Conservation (phyloP, 2,888 invertebrate species). For the Trissonchulus latispiculum region DNA sequence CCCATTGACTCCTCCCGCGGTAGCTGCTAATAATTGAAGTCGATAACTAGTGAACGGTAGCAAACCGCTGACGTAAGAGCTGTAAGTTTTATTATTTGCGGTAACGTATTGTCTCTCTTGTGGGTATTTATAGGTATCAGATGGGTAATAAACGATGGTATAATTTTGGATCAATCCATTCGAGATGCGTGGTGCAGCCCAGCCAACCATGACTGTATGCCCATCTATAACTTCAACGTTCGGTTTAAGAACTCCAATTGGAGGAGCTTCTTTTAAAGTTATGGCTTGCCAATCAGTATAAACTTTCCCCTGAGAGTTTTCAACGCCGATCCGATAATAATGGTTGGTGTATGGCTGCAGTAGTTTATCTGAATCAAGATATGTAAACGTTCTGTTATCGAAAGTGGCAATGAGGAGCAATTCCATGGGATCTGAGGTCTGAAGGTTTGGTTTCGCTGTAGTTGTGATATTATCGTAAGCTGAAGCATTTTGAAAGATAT, state of each 20-base stretch:
- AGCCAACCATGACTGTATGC: background rate
- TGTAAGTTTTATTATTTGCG: background rate
- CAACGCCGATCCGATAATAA: conserved; percentile 2
- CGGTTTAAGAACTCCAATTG: background rate
- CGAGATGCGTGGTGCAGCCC: background rate
- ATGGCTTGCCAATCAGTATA: background rate
- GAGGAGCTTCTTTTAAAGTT: background rate
- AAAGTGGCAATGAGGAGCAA: background rate
- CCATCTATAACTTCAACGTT: background rate
- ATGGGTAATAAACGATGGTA: background rate
- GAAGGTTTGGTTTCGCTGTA: background rate
- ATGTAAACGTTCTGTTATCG: background rate
- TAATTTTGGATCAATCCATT: background rate
- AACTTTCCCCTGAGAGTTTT: background rate
- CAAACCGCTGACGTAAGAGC: background rate
- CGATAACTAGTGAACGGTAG: background rate
- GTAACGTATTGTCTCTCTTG: background rate
- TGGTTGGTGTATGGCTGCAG: background rate
- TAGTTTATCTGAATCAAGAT: background rate
- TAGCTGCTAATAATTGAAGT: background rate
- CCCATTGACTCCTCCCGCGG: background rate
- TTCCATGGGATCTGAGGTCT: too few relatives aligned
- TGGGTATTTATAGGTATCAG: conserved; percentile 7
- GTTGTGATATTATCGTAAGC: background rate
- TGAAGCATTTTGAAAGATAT: too few relatives aligned